These are phyloP conservation scores for Hippopotamyrus pictus DNA, from an alignment of 2,797 vertebrate species.

Conservation along the genomic window DNA sequence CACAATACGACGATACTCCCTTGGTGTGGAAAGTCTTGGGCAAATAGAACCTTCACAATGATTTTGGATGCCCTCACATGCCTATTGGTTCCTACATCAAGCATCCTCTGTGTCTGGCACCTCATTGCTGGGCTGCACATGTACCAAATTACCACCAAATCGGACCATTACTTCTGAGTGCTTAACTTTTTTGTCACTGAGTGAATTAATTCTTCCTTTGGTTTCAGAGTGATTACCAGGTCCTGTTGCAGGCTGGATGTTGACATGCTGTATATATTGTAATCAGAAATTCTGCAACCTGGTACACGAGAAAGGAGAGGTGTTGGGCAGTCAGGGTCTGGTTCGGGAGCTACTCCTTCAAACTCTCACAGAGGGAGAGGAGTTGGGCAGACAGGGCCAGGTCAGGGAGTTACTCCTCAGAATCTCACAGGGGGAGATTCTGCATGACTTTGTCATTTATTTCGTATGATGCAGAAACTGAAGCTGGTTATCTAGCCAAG, in stretches of 20 bases:
- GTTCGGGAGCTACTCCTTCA: not conserved
- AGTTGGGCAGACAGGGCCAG: not conserved
- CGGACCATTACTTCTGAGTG: not conserved
- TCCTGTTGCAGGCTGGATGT: not conserved
- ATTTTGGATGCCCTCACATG: too few relatives aligned
- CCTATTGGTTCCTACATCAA: too few relatives aligned
- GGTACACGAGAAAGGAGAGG: not conserved
- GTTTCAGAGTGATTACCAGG: not conserved
- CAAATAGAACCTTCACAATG: too few relatives aligned
- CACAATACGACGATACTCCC: too few relatives aligned
- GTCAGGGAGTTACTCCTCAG: not conserved
- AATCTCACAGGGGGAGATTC: not conserved
- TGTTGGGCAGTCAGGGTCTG: not conserved
- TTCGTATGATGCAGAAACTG: not conserved
- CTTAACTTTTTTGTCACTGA: not conserved
- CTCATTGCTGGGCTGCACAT: not conserved
- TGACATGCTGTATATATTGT: not conserved
- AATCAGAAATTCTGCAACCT: not conserved
- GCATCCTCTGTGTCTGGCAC: too few relatives aligned
- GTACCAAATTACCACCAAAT: not conserved
- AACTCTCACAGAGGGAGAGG: not conserved
- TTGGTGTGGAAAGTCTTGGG: too few relatives aligned
- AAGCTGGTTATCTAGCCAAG: not conserved
- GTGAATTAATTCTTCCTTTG: not conserved
- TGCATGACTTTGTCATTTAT: not conserved